Percentiles rank a stretch among this genome's conserved stretches.
These are phyloP conservation scores for Tipula unca DNA, from an alignment of 2,888 invertebrate species.

Conservation along the genomic window DNA sequence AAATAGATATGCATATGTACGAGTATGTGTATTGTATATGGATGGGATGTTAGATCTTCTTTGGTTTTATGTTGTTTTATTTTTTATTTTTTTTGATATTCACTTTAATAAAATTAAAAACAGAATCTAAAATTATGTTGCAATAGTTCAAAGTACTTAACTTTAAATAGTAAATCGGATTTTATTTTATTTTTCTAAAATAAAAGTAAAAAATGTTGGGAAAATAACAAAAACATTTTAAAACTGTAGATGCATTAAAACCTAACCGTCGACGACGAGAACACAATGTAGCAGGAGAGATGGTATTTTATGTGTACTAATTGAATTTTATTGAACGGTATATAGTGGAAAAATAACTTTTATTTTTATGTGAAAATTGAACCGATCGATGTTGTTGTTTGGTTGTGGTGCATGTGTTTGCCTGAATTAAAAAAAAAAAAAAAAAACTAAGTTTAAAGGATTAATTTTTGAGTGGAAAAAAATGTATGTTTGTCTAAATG, in stretches of 20 bases:
- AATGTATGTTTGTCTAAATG: background rate
- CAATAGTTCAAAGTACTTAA: slow-evolving; percentile 19
- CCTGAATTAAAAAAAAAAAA: background rate
- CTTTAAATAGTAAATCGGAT: slow-evolving; percentile 18
- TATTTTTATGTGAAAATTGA: slow-evolving; percentile 3
- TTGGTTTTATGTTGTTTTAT: background rate
- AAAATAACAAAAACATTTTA: background rate
- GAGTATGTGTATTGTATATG: background rate
- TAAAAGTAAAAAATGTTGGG: background rate
- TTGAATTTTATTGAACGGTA: slow-evolving; percentile 2
- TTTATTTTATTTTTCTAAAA: slow-evolving; percentile 8
- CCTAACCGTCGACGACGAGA: background rate
- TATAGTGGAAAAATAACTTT: background rate
- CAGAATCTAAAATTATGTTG: slow-evolving; percentile 19
- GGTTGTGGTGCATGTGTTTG: background rate
- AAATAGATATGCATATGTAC: background rate
- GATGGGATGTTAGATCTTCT: background rate
- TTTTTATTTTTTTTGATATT: background rate
- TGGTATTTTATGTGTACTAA: background rate
- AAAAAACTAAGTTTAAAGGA: background rate
- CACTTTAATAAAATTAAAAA: slow-evolving; percentile 18
- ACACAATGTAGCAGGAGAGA: background rate
- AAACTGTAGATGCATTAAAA: background rate
- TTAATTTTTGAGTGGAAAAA: background rate
- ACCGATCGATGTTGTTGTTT: background rate